A percentile compares a stretch with the other conserved stretches of the same genome.
These are phyloP conservation scores for Callimorpha dominula DNA, from an alignment of 2,888 invertebrate genomes.

Conservation along the genomic window DNA sequence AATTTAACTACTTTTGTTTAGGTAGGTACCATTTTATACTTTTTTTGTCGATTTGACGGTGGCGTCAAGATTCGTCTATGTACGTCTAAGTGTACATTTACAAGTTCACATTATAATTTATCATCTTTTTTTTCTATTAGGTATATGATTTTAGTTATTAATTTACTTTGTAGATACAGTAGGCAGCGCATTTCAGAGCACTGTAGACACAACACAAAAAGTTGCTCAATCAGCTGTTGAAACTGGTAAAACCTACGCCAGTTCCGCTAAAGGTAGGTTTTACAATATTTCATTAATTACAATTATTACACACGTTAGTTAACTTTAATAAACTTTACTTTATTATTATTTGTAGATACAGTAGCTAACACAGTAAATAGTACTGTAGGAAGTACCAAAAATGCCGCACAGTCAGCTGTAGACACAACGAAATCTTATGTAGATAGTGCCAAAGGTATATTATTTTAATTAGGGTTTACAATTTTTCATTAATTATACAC, in stretches of 20 bases:
- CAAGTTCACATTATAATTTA: neutral
- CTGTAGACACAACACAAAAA: slow-evolving; percentile 68
- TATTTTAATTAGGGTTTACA: slow-evolving; percentile 4
- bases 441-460: slow-evolving; percentile 73
- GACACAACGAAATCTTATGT: slow-evolving; percentile 69
- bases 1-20: neutral
- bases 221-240: slow-evolving; percentile 64
- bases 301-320: slow-evolving; percentile 34
- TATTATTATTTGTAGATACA: slow-evolving; percentile 59
- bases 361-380: slow-evolving; percentile 62
- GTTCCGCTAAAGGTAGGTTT: slow-evolving; percentile 61
- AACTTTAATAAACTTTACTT: slow-evolving; percentile 11
- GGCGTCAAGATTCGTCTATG: neutral
- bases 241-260: slow-evolving; percentile 64
- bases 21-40: neutral
- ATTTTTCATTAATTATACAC: slow-evolving; percentile 22
- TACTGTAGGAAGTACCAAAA: slow-evolving; percentile 69
- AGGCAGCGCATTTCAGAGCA: slow-evolving; percentile 60
- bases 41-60: slow-evolving; percentile 4
- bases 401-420: slow-evolving; percentile 62
- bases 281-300: neutral
- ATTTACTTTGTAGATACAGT: slow-evolving; percentile 68
- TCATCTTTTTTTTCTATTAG: neutral
- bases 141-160: slow-evolving; percentile 26
- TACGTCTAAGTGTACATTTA: neutral